phyloP scores from a whole-genome alignment of 2,888 invertebrate species.

The Iphiclides podalirius region DNA sequence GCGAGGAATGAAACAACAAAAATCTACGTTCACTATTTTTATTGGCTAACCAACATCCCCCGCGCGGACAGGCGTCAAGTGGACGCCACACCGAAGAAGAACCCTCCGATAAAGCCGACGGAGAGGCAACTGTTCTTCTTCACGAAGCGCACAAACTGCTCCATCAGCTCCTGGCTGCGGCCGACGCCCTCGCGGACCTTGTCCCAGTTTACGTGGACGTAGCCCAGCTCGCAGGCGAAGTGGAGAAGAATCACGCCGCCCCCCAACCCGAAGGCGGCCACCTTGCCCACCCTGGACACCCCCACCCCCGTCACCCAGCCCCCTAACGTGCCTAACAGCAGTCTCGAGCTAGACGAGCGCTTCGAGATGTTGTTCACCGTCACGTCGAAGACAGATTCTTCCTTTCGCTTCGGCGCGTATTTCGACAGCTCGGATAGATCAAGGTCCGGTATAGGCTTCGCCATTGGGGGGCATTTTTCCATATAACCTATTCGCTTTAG shows the following conservation, averaged over 20 bases:
- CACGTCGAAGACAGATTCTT: slow-evolving; percentile 43
- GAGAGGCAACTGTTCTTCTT: slow-evolving; percentile 85
- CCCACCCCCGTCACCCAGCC: slow-evolving; percentile 87
- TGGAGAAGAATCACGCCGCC: slow-evolving; percentile 92
- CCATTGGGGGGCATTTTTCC: slow-evolving; percentile 48
- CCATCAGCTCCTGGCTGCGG: slow-evolving; percentile 86
- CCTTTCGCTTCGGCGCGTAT: slow-evolving; percentile 36
- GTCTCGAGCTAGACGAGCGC: slow-evolving; percentile 47
- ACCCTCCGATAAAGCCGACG: slow-evolving; percentile 90
- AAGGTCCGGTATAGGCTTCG: slow-evolving; percentile 52
- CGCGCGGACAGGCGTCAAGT: too few species aligned
- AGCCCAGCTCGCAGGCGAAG: slow-evolving; percentile 92
- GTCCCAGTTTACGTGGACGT: slow-evolving; percentile 93
- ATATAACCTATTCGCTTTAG: slow-evolving; percentile 10
- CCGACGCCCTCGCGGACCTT: slow-evolving; percentile 87
- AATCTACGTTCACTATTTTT: not conserved
- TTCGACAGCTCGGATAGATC: slow-evolving; percentile 41
- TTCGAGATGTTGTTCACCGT: slow-evolving; percentile 43
- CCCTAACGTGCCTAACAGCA: slow-evolving; percentile 52
- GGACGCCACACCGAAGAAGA: slow-evolving; percentile 89
- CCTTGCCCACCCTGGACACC: slow-evolving; percentile 90
- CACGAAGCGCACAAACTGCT: slow-evolving; percentile 82
- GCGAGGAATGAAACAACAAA: too few species aligned
- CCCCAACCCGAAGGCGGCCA: slow-evolving; percentile 92
- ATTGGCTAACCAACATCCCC: slow-evolving; percentile 13